Conservation (phyloP, 2,797 vertebrate species). For the Enteromius fasciolatus region DNA sequence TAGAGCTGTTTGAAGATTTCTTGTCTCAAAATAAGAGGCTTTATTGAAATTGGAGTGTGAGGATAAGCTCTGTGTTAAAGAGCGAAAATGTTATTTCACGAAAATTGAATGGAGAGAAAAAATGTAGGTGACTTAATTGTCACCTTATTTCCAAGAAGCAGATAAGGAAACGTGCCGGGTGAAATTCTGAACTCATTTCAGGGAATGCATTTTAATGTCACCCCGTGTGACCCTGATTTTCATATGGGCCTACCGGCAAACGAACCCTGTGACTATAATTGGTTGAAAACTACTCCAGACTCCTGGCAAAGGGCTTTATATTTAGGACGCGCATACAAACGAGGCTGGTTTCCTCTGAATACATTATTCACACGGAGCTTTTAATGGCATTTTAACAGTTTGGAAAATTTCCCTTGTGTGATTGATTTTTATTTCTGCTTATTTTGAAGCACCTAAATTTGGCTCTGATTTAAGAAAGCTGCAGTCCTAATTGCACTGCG, state of each 20-base stretch:
- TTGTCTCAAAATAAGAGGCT: background rate
- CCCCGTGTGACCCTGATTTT: slow-evolving; percentile 72
- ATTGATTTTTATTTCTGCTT: slow-evolving; percentile 61
- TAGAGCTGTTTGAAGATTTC: background rate
- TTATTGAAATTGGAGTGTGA: slow-evolving; percentile 8
- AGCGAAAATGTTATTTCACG: slow-evolving; percentile 33
- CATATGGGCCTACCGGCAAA: slow-evolving; percentile 66
- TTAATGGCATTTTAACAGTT: slow-evolving; percentile 57
- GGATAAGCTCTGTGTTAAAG: background rate
- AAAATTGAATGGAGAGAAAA: slow-evolving; percentile 42
- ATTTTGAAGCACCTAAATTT: slow-evolving; percentile 55
- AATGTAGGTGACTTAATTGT: slow-evolving; percentile 47
- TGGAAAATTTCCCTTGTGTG: slow-evolving; percentile 50
- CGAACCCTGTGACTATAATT: slow-evolving; percentile 63
- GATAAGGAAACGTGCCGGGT: slow-evolving; percentile 57
- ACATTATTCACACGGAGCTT: slow-evolving; percentile 61
- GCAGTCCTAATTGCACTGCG: slow-evolving; percentile 17
- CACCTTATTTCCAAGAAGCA: slow-evolving; percentile 32
- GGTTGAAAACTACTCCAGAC: slow-evolving; percentile 60
- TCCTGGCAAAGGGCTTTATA: slow-evolving; percentile 68
- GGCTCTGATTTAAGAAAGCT: slow-evolving; percentile 46
- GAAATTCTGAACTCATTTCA: slow-evolving; percentile 68
- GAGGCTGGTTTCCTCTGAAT: slow-evolving; percentile 65
- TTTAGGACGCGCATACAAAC: slow-evolving; percentile 73
- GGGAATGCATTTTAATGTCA: slow-evolving; percentile 66